Percentiles rank a stretch among this genome's conserved stretches.
Evolutionary conservation across 2,888 invertebrate species (phyloP).

Genomic region (Lacanobia oleracea): DNA sequence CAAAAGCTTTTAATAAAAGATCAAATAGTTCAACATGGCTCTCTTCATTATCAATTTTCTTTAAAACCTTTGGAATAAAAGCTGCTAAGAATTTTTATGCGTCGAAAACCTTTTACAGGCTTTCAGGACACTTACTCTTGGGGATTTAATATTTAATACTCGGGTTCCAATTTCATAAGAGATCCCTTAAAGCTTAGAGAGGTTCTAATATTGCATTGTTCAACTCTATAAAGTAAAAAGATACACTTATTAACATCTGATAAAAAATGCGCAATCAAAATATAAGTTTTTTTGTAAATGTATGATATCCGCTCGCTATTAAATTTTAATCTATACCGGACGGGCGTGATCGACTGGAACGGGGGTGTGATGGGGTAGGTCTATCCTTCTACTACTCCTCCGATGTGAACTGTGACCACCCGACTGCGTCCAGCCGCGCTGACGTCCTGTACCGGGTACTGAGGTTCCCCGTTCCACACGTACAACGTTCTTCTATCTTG

Average conservation of each 20-base stretch:
- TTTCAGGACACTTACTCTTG: constrained; percentile 52
- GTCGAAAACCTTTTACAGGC: constrained; percentile 58
- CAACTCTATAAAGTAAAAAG: constrained; percentile 9
- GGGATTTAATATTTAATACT: constrained; percentile 63
- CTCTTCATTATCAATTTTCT: constrained; percentile 53
- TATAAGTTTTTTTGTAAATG: background rate
- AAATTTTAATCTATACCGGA: too few species aligned
- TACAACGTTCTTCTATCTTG: too few species aligned
- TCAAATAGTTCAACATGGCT: constrained; percentile 20
- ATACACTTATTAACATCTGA: background rate
- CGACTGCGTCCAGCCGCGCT: too few species aligned
- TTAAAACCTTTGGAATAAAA: constrained; percentile 45
- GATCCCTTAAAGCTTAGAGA: constrained; percentile 37
- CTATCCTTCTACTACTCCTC: too few species aligned
- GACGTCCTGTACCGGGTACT: too few species aligned
- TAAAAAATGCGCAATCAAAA: background rate
- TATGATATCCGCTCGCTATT: background rate
- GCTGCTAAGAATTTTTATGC: constrained; percentile 45
- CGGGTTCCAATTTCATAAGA: constrained; percentile 54
- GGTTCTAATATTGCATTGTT: constrained; percentile 38
- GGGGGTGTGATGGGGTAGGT: too few species aligned
- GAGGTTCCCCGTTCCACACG: too few species aligned
- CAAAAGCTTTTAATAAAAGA: constrained; percentile 16
- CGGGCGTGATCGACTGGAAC: too few species aligned
- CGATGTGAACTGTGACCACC: too few species aligned